phyloP scores from a whole-genome alignment of 1,140 invertebrate genomes.

The Drosophila arizonae region DNA sequence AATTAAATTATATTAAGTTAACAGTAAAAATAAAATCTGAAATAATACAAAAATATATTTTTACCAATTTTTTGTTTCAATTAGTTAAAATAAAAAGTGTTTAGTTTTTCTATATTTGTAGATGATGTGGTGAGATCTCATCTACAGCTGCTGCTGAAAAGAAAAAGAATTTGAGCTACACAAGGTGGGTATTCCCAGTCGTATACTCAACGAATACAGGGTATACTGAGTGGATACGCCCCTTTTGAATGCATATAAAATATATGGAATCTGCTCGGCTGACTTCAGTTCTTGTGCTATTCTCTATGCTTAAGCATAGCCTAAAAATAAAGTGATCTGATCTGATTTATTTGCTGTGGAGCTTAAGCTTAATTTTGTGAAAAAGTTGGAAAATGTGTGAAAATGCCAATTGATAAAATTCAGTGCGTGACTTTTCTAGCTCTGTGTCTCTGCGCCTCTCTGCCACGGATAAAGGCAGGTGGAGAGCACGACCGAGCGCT shows the following conservation, averaged over 20 bases:
- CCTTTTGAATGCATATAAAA: conserved; percentile 24
- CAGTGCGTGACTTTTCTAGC: background rate
- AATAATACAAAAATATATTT: too few species aligned
- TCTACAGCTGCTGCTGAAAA: too few species aligned
- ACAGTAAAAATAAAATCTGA: too few species aligned
- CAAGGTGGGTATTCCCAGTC: too few species aligned
- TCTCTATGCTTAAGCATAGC: conserved; percentile 4
- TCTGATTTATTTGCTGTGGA: background rate
- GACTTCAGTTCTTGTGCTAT: conserved; percentile 19
- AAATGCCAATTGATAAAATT: background rate
- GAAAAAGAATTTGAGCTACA: too few species aligned
- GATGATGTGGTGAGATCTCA: too few species aligned
- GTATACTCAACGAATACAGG: too few species aligned
- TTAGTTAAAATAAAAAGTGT: too few species aligned
- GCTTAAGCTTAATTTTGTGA: background rate
- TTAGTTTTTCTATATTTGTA: too few species aligned
- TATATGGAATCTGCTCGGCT: background rate
- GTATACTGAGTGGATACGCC: conserved; percentile 10
- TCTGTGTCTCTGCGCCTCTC: background rate
- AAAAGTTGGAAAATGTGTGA: conserved; percentile 11
- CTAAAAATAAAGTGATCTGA: background rate
- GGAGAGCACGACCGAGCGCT: background rate
- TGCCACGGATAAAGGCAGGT: conserved; percentile 1
- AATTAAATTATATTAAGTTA: too few species aligned
- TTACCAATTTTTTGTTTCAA: background rate